These are phyloP conservation scores for Pavo muticus DNA, from an alignment of 2,113 vertebrate genomes.

Conservation along the genomic window DNA sequence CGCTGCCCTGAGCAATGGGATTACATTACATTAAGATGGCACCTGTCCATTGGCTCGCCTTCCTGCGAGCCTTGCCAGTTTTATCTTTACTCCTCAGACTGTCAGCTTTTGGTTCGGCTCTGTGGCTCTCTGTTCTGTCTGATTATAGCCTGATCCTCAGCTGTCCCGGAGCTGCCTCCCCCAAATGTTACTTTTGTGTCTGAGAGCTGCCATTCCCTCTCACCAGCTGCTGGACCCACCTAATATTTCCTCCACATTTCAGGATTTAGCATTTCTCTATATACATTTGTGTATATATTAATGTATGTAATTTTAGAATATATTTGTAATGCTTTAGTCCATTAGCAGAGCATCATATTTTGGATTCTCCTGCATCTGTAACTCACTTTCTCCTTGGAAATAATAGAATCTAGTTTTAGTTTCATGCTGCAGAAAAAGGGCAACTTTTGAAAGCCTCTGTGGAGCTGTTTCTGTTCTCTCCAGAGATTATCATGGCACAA, in stretches of 20 bases:
- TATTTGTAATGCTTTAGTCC: neutral
- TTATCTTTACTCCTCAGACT: neutral
- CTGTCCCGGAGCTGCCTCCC: conserved; percentile 14
- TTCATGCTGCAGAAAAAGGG: neutral
- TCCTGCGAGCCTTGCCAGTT: neutral
- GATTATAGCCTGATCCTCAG: conserved; percentile 20
- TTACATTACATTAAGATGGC: neutral
- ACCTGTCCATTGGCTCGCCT: neutral
- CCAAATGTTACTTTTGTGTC: neutral
- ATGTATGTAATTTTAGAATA: neutral
- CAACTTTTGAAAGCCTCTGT: neutral
- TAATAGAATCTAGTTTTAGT: neutral
- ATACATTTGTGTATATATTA: neutral
- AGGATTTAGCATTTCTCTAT: neutral
- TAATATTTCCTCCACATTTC: conserved; percentile 21
- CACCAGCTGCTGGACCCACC: conserved; percentile 43
- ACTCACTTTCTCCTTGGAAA: neutral
- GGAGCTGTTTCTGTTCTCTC: neutral
- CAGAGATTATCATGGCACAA: neutral
- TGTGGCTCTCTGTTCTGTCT: neutral
- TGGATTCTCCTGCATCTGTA: neutral
- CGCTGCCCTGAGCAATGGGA: neutral
- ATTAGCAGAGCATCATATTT: neutral
- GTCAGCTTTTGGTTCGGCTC: neutral
- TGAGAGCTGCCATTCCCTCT: neutral